Evolutionary conservation across 1,140 invertebrate genomes (phyloP), one percentile per base, ranked within the genome.

Genomic region (Brachionus asplanchnoidis): DNA sequence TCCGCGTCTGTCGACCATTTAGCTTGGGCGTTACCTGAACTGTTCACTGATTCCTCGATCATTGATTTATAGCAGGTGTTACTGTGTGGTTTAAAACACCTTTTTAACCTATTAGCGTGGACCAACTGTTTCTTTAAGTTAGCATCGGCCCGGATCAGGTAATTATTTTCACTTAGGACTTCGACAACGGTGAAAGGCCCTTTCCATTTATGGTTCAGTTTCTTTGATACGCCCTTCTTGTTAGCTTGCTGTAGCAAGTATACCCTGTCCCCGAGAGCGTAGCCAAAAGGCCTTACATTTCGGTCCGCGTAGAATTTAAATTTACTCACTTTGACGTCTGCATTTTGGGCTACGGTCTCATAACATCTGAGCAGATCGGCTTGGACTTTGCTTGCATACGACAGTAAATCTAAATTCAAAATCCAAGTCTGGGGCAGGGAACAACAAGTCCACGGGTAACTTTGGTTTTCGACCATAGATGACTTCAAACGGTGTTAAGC

Each of bases 401-500:
- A 14, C 3, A 40, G 11, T 20, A 26, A 8, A 17, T 32, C n/a
- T 53, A 46, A 20, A 20, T 44, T 44, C 8, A n/a, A 20, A 46
- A 17, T 44, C 40, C 9, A 77, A 14, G 17, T 17, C 40, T 2
- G 73, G 17, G 12, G 73, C 32, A 2, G 73, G 73, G 40, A 77
- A 77, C 12, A 77, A 3, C 40, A 77, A 14, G 40, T 77, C 32
- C 32, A 42, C n/a, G 11, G 26, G 73, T 17, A 77, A 20, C 32
- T 77, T 77, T 28, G 73, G 40, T 53, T 44, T 17, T 40, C 32
- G 73, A n/a, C 73, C 73, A 28, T 77, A 77, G 11, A 77, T 40
- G 17, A 77, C 26, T 20, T 26, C 12, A 5, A 46, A n/a, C n/a
- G n/a, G n/a, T n/a, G n/a, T n/a, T n/a, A n/a, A n/a, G n/a, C n/a